phyloP scores from a whole-genome alignment of 1,140 invertebrate species.

The Thalassaphorura encarpata region DNA sequence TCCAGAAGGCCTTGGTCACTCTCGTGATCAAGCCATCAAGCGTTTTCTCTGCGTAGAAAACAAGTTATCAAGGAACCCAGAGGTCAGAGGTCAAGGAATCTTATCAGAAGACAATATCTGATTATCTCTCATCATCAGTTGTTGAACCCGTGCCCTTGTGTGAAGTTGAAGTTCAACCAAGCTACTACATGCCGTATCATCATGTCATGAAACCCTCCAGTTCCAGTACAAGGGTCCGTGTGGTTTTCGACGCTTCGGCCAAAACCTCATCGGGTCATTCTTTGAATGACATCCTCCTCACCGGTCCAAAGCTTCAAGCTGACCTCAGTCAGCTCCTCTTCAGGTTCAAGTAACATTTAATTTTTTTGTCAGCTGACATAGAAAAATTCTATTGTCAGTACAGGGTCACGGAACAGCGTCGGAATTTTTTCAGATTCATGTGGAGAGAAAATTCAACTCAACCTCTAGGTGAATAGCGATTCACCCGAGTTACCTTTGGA shows the following conservation, averaged over 20 bases:
- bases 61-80: conserved; percentile 17
- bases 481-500: conserved; percentile 37
- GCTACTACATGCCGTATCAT: conserved; percentile 29
- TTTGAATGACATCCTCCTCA: conserved; percentile 20
- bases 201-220: conserved; percentile 16
- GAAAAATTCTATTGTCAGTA: conserved; percentile 32
- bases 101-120: conserved; percentile 33
- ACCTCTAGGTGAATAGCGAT: conserved; percentile 29
- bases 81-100: conserved; percentile 23
- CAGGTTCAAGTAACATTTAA: conserved; percentile 13
- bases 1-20: conserved; percentile 11
- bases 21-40: conserved; percentile 17
- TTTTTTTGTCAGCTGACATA: conserved; percentile 30
- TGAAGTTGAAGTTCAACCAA: conserved; percentile 1
- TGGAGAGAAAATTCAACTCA: conserved; percentile 27
- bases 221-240: conserved; percentile 23
- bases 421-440: conserved; percentile 21
- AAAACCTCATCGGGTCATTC: conserved; percentile 9
- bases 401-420: conserved; percentile 2
- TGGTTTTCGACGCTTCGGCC: conserved; percentile 26
- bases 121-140: conserved; percentile 31
- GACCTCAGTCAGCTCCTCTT: conserved; percentile 10
- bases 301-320: conserved; percentile 24
- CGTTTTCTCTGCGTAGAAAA: conserved; percentile 29
- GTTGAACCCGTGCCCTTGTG: conserved; percentile 24